Evolutionary conservation across 1,140 invertebrate species (phyloP).

Genomic region (Drosophila kohkoa): DNA sequence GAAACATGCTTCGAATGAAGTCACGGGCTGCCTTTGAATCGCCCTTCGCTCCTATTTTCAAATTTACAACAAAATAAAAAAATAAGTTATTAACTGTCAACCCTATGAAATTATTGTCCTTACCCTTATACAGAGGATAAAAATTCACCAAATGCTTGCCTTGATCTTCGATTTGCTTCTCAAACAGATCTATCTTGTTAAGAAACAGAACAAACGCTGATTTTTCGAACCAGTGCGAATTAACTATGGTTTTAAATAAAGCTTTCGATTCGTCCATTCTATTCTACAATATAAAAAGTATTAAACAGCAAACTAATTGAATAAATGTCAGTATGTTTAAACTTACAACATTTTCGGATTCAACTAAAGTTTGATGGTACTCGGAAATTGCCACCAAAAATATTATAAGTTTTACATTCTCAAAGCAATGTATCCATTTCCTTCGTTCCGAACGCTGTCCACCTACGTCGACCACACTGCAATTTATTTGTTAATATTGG

Average conservation of each 20-base stretch:
- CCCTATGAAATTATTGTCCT: conserved; percentile 59
- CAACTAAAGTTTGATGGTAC: conserved; percentile 98
- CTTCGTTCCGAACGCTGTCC: conserved; percentile 98
- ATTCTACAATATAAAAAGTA: conserved; percentile 89
- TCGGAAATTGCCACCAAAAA: conserved; percentile 98
- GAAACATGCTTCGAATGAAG: conserved; percentile 99
- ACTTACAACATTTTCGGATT: conserved; percentile 94
- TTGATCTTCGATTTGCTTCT: conserved; percentile 99
- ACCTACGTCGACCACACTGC: conserved; percentile 98
- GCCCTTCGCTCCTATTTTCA: conserved; percentile 94
- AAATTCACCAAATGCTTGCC: conserved; percentile 99
- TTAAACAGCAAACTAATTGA: background rate
- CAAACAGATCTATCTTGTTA: conserved; percentile 99
- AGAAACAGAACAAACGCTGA: conserved; percentile 99
- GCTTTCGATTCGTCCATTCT: conserved; percentile 99
- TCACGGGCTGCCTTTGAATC: conserved; percentile 99
- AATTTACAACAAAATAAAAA: conserved; percentile 1
- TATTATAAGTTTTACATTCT: conserved; percentile 98
- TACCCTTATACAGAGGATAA: conserved; percentile 99
- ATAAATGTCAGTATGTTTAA: background rate
- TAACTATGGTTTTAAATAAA: conserved; percentile 99
- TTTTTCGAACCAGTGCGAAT: conserved; percentile 99
- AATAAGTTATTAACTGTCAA: background rate
- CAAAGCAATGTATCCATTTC: conserved; percentile 99
- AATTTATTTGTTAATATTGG: background rate